Percentiles rank a stretch among this genome's conserved stretches.
These are phyloP conservation scores for Cephonodes hylas DNA, from an alignment of 2,888 invertebrate species.

Conservation along the genomic window DNA sequence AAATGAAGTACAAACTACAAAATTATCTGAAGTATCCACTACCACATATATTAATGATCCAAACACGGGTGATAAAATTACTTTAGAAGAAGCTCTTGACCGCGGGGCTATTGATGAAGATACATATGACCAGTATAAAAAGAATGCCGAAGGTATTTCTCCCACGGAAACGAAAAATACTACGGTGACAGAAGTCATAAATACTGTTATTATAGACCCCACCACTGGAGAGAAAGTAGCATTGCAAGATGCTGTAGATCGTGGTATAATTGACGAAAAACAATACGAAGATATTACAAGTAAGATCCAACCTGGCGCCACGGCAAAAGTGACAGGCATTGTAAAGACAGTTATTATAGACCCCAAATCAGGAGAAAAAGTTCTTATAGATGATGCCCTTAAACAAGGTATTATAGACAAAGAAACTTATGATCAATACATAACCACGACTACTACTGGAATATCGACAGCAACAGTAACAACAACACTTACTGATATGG, in stretches of 20 bases:
- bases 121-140: conserved; percentile 1
- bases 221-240: conserved; percentile 69
- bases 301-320: background rate
- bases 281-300: background rate
- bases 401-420: conserved; percentile 81
- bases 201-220: background rate
- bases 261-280: conserved; percentile 1
- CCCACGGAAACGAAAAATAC: conserved; percentile 22
- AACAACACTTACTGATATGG: background rate
- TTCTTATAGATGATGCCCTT: conserved; percentile 88
- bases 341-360: conserved; percentile 83
- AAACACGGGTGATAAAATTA: conserved; percentile 18
- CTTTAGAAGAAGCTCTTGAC: conserved; percentile 6
- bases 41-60: conserved; percentile 10
- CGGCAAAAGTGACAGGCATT: conserved; percentile 28
- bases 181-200: conserved; percentile 18
- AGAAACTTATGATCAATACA: conserved; percentile 30
- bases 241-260: conserved; percentile 23
- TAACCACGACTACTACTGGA: conserved; percentile 8
- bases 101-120: conserved; percentile 5
- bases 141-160: background rate
- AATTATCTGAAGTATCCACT: background rate
- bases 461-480: background rate
- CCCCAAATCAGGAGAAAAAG: conserved; percentile 88
- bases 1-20: conserved; percentile 11